phyloP scores from a whole-genome alignment of 2,888 invertebrate genomes.

The Axea sp. region DNA sequence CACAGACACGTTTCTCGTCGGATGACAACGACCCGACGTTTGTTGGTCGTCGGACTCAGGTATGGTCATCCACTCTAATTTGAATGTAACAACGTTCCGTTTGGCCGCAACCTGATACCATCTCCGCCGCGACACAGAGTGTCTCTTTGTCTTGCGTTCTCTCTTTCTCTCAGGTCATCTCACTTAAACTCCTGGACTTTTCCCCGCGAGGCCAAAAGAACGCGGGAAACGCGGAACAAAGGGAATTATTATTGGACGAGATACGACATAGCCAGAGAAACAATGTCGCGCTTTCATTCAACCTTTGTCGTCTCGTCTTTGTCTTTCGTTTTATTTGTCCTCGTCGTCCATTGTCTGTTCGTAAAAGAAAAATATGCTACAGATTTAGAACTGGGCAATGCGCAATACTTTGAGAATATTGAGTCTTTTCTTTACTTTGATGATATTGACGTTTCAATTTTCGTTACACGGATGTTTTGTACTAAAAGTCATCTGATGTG shows the following conservation, averaged over 20 bases:
- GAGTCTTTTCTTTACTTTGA: conserved; percentile 39
- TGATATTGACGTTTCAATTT: conserved; percentile 45
- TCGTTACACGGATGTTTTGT: conserved; percentile 2
- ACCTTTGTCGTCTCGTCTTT: conserved; percentile 50
- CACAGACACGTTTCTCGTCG: conserved; percentile 46
- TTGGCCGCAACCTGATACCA: conserved; percentile 78
- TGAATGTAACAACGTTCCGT: conserved; percentile 80
- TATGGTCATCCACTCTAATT: conserved; percentile 79
- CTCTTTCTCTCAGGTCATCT: conserved; percentile 31
- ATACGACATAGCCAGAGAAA: conserved; percentile 57
- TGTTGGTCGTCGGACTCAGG: conserved; percentile 66
- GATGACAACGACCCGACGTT: conserved; percentile 72
- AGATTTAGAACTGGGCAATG: conserved; percentile 49
- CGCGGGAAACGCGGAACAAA: conserved; percentile 63
- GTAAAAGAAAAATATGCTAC: conserved; percentile 51
- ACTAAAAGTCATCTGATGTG: conserved; percentile 14
- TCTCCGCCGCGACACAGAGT: conserved; percentile 67
- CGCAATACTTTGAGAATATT: conserved; percentile 51
- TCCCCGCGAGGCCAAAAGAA: conserved; percentile 56
- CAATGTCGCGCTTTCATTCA: conserved; percentile 61
- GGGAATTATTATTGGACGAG: conserved; percentile 66
- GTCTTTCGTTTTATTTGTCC: conserved; percentile 53
- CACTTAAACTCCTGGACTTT: conserved; percentile 57
- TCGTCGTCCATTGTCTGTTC: conserved; percentile 50
- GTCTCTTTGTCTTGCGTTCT: conserved; percentile 57